Percentiles rank a stretch among this genome's conserved stretches.
Evolutionary conservation across 2,888 invertebrate genomes (phyloP).

Genomic region (Macrosiphum euphorbiae): DNA sequence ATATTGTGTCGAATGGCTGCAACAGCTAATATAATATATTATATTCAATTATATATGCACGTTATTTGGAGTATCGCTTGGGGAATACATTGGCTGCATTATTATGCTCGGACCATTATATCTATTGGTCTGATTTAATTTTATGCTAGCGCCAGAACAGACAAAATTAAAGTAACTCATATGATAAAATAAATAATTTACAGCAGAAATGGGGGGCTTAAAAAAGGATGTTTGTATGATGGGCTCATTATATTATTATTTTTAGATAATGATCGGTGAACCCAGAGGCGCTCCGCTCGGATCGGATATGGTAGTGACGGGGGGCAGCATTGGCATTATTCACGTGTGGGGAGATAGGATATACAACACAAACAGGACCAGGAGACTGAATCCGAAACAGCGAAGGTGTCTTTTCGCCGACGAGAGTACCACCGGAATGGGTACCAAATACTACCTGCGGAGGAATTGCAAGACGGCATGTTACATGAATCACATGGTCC

Average conservation of each 20-base stretch:
- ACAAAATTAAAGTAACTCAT: background rate
- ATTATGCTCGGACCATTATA: background rate
- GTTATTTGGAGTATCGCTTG: background rate
- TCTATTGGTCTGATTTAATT: background rate
- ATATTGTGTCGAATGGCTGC: background rate
- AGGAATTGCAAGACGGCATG: conserved; percentile 69
- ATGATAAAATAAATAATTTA: background rate
- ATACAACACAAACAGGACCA: conserved; percentile 67
- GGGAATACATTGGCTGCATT: background rate
- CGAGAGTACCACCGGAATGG: conserved; percentile 65
- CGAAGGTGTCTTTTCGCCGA: conserved; percentile 68
- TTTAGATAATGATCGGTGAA: conserved; percentile 68
- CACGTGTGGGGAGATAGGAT: conserved; percentile 68
- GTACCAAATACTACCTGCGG: conserved; percentile 67
- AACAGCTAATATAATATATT: background rate
- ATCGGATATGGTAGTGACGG: conserved; percentile 67
- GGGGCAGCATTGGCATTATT: conserved; percentile 68
- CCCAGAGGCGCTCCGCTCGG: conserved; percentile 68
- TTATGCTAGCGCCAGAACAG: background rate
- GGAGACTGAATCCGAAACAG: conserved; percentile 65
- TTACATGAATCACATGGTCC: conserved; percentile 67
- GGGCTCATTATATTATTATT: background rate
- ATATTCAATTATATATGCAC: background rate
- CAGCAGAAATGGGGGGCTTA: too few species aligned
- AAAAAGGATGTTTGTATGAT: background rate